Evolutionary conservation across 2,797 vertebrate genomes (phyloP).

Genomic region (Sebastes steindachneri): DNA sequence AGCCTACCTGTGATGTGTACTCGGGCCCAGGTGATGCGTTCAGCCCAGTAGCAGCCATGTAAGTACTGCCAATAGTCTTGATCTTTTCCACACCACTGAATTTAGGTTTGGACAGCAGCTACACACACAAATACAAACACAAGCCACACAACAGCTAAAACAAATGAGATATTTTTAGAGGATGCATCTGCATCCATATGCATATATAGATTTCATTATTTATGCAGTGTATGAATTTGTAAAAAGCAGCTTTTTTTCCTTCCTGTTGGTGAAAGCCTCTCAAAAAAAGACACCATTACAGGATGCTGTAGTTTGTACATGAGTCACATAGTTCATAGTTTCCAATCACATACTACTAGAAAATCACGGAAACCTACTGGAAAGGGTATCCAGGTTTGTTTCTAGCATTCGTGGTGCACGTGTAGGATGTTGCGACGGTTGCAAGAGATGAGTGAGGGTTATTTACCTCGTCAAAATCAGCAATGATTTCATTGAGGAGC

Average conservation of each 20-base stretch:
- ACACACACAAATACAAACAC: slow-evolving; percentile 22
- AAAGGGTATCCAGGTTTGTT: background rate
- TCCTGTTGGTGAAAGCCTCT: too few species aligned
- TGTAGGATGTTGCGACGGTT: background rate
- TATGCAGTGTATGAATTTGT: background rate
- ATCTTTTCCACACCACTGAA: slow-evolving; percentile 99
- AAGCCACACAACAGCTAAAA: background rate
- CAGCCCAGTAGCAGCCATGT: slow-evolving; percentile 97
- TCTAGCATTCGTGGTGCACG: background rate
- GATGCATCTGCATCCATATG: background rate
- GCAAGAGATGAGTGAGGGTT: background rate
- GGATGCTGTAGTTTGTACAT: background rate
- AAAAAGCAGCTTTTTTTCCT: background rate
- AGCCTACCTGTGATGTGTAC: slow-evolving; percentile 85
- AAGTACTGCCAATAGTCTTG: slow-evolving; percentile 99
- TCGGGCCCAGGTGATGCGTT: slow-evolving; percentile 89
- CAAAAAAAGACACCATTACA: too few species aligned
- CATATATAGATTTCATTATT: background rate
- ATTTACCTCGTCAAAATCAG: slow-evolving; percentile 96
- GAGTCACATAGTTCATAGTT: background rate
- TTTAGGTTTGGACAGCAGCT: slow-evolving; percentile 97
- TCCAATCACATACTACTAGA: background rate
- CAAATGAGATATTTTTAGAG: background rate
- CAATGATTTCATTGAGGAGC: slow-evolving; percentile 97
- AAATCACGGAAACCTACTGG: background rate